Percentiles rank a stretch among this genome's conserved stretches.
Evolutionary conservation across 2,113 vertebrate genomes (phyloP).

Genomic region (Eurystomus gularis): DNA sequence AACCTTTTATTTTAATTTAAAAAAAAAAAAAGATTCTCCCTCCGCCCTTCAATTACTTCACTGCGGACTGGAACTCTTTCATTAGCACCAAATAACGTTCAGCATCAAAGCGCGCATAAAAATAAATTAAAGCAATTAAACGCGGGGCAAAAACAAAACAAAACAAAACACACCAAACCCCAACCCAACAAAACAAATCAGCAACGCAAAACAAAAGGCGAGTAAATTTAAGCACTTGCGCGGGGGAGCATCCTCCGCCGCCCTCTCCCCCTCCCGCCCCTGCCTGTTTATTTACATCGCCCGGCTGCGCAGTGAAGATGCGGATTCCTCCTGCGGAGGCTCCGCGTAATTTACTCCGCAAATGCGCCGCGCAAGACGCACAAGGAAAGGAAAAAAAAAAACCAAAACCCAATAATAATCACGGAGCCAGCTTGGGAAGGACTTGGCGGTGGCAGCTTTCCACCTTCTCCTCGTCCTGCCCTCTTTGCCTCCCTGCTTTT

Average conservation of each 20-base stretch:
- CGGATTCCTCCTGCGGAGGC: background rate
- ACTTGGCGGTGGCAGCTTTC: background rate
- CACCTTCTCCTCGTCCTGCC: background rate
- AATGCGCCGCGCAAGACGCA: background rate
- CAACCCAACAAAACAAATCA: background rate
- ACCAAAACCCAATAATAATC: too few species aligned
- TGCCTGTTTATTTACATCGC: background rate
- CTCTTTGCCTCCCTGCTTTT: background rate
- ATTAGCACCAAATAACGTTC: slow-evolving; percentile 16
- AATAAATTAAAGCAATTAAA: slow-evolving; percentile 61
- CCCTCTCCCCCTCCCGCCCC: background rate
- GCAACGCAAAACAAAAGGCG: background rate
- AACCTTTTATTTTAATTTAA: background rate
- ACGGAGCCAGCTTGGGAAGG: background rate
- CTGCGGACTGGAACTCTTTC: slow-evolving; percentile 8
- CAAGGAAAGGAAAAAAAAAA: background rate
- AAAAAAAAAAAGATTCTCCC: background rate
- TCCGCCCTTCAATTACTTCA: background rate
- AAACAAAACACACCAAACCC: background rate
- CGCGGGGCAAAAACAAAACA: background rate
- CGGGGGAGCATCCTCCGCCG: background rate
- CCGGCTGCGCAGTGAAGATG: background rate
- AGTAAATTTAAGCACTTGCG: background rate
- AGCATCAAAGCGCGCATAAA: slow-evolving; percentile 21
- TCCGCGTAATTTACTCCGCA: background rate